Base-by-base conservation (phyloP, 2,797 vertebrate genomes). In the Microctenopoma lineatum region DNA sequence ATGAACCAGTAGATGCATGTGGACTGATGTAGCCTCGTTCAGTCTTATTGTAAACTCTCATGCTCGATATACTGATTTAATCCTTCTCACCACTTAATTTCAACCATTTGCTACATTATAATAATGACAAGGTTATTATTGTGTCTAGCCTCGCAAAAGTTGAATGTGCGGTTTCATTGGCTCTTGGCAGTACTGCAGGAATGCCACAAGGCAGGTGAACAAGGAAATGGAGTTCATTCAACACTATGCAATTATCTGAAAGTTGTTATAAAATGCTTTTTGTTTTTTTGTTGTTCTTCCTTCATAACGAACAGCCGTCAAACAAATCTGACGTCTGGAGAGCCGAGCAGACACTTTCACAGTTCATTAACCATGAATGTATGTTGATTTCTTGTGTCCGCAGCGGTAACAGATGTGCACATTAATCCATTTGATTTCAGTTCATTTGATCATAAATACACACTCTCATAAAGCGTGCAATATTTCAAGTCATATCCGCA, bases 141-240 rank as follows among this genome's bases (percentile, higher is more conserved):
- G 79, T 4, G 77, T 91, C 90, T 90, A 46, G 83, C 77, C 73
- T 73, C 38, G 47, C 73, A 62, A 66, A 85, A 68, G 77, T 68
- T 86, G 66, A 86, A 85, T 79, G 79, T 72, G 68, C 64, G 59
- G 59, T 80, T 84, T 90, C 88, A 83, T 82, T 84, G 82, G 61
- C 65, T 76, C 75, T 90, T 93, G 90, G 92, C 89, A 70, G 66
- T 26, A 2, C 47, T 62, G 53, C 83, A 89, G 77, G 82, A 92
- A 91, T 90, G 89, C 70, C 76, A 64, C 77, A 70, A 84, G 84
- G 81, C 91, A 92, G 89, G 92, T 92, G 88, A 86, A 81, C 62
- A 61, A 85, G 90, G 85, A 93, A 91, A 89, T 83, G 48, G 84
- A 88, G 82, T 85, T 90, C 82, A 87, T 84, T 90, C 80, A 88